Conservation (phyloP, 2,797 vertebrate species). For the Halcyon leucocephala region DNA sequence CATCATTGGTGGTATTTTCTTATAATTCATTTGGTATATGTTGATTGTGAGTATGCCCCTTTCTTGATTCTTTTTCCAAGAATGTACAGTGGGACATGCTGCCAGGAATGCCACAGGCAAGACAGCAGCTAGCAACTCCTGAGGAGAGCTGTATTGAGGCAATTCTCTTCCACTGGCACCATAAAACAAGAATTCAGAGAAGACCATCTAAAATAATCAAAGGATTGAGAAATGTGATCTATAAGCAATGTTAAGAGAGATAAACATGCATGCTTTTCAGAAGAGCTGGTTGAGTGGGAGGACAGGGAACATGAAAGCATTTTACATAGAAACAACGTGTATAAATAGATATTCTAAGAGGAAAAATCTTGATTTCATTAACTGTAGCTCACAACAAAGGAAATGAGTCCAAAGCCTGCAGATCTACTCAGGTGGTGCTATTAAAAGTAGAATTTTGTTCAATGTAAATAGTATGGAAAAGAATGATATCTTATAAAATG, state of each 20-base stretch:
- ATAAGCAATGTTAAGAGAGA: constrained; percentile 51
- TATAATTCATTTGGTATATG: constrained; percentile 33
- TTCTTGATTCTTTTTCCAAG: constrained; percentile 57
- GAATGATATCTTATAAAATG: not conserved
- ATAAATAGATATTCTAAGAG: constrained; percentile 32
- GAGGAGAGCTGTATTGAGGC: constrained; percentile 50
- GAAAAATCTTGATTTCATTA: constrained; percentile 42
- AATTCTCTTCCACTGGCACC: constrained; percentile 57
- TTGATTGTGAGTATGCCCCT: constrained; percentile 48
- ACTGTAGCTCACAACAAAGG: constrained; percentile 2
- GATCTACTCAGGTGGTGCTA: not conserved
- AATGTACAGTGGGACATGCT: not conserved
- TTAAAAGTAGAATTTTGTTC: not conserved
- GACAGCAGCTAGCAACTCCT: constrained; percentile 32
- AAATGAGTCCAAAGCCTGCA: not conserved
- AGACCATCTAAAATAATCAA: constrained; percentile 68
- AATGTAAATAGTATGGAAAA: not conserved
- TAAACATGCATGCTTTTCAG: constrained; percentile 29
- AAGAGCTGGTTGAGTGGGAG: constrained; percentile 40
- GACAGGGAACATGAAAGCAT: constrained; percentile 50
- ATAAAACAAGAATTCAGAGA: constrained; percentile 58
- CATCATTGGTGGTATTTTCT: not conserved
- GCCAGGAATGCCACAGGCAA: constrained; percentile 59
- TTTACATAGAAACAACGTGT: not conserved
- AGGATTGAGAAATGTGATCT: constrained; percentile 50